Evolutionary conservation across 2,113 vertebrate species (phyloP), one percentile per base, ranked within the genome.

Genomic region (Ia io): DNA sequence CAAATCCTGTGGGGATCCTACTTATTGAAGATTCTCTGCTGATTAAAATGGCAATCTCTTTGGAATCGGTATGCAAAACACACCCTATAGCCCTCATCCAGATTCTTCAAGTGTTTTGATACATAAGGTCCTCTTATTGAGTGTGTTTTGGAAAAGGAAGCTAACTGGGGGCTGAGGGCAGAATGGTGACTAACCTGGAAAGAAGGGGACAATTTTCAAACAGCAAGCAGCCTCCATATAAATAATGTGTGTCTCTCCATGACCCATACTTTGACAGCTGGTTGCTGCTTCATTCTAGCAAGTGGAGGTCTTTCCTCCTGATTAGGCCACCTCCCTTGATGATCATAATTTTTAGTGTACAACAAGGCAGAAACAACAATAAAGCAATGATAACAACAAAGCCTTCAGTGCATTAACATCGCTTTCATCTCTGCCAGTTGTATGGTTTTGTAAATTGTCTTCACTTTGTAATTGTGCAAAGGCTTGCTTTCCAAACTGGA

Each of bases 41-140:
- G 89, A 97, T 97, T 95, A 96, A 94, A 91, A 94, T 65, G 65
- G 47, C 71, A 95, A 74, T 84, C 40, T 91, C 47, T 92, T 84
- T 78, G 35, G 9, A 94, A 91, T 97, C 47, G 40, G 65, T 56
- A 92, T 77, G 91, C 93, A 95, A 85, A 96, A 91, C 61, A 82
- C 25, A 65, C 32, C 10, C 32, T 47, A 63, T 35, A 85, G 63
- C 5, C 71, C 82, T 96, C 74, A 96, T 84, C 73, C 84, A 70
- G 79, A 37, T 91, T 93, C 90, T 83, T 97, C 82, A 96, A 92
- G 92, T 90, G n/a, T 94, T 93, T 96, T 97, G 74, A 97, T 95
- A 96, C 84, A 88, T 78, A 90, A 73, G 0, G 0, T 91, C 59
- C 32, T 88, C 94, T 93, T 91, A 96, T 93, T 91, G 83, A 92